phyloP scores from a whole-genome alignment of 1,140 invertebrate species.

The Achatina immaculata region DNA sequence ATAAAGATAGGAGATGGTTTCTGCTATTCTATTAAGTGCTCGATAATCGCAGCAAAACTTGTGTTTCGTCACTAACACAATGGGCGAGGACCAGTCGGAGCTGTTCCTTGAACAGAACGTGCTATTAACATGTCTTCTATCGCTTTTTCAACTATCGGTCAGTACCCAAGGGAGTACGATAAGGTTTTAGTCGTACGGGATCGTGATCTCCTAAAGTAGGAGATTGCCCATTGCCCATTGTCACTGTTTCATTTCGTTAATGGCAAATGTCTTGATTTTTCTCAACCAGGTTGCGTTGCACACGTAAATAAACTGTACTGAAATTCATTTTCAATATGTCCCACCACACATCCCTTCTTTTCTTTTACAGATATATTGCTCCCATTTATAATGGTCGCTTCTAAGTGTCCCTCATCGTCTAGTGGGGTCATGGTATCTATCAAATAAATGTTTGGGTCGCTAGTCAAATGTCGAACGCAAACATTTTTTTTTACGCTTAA shows the following conservation, averaged over 20 bases:
- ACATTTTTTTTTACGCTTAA: too few relatives aligned
- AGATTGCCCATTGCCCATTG: too few relatives aligned
- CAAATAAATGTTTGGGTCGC: too few relatives aligned
- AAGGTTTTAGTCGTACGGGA: background rate
- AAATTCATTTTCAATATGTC: too few relatives aligned
- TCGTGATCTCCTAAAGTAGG: background rate
- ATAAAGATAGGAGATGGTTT: constrained; percentile 54
- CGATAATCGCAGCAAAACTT: constrained; percentile 60
- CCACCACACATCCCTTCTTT: too few relatives aligned
- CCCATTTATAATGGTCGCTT: too few relatives aligned
- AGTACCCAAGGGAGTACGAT: background rate
- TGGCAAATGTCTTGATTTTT: background rate
- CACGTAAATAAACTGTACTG: too few relatives aligned
- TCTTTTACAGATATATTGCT: too few relatives aligned
- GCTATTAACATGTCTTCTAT: constrained; percentile 43
- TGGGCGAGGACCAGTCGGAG: constrained; percentile 52
- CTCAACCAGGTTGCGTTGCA: too few relatives aligned
- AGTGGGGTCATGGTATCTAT: too few relatives aligned
- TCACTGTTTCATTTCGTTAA: background rate
- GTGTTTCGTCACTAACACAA: constrained; percentile 58
- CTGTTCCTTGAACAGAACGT: constrained; percentile 16
- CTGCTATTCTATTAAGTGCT: constrained; percentile 37
- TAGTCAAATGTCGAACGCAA: too few relatives aligned
- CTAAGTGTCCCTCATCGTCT: too few relatives aligned
- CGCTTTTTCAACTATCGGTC: background rate